Evolutionary conservation across 2,888 invertebrate genomes (phyloP), one percentile per base, ranked within the genome.

Genomic region (Tinea semifulvella): DNA sequence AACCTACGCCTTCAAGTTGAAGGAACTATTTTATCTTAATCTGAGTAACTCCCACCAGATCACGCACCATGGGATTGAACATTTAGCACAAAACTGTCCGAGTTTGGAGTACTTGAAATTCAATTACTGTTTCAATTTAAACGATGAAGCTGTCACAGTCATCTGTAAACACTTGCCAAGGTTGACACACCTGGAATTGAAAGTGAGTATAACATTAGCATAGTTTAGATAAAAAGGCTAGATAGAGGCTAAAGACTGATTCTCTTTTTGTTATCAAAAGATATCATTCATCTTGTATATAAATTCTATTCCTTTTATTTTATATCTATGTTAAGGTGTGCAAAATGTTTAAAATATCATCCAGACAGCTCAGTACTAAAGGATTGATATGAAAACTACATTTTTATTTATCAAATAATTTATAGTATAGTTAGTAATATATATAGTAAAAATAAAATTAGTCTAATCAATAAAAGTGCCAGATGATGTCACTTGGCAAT

Each of bases 31-130:
- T 22, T 70, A 75, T 47, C 69, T 91, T 17, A 82, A 86, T 56
- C 67, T 91, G 42, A 87, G 87, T 48, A 83, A 85, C 60, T 89
- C 90, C 55, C 87, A 88, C 56, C 87, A 89, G 65, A 84, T 91
- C 47, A 86, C 88, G 1, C 77, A 86, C 49, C 68, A 80, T 48
- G 89, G 90, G 27, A 80, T 91, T 51, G 80, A 83, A 49, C 69
- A 84, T 49, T 65, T 91, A 48, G 86, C 87, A 5, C 74, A 67
- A 48, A 86, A 86, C 56, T 90, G 90, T 61, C 86, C 87, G 19
- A 86, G 89, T 50, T 83, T 91, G 53, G 89, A 91, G 63, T 82
- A 83, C 51, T 65, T 91, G 6, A 83, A 87, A 58, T 65, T 91
- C 13, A 84, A 82, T 47, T 85, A 88, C 58, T 90, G 90, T 63